Evolutionary conservation across 2,888 invertebrate species (phyloP).

Genomic region (Trissolcus japonicus): DNA sequence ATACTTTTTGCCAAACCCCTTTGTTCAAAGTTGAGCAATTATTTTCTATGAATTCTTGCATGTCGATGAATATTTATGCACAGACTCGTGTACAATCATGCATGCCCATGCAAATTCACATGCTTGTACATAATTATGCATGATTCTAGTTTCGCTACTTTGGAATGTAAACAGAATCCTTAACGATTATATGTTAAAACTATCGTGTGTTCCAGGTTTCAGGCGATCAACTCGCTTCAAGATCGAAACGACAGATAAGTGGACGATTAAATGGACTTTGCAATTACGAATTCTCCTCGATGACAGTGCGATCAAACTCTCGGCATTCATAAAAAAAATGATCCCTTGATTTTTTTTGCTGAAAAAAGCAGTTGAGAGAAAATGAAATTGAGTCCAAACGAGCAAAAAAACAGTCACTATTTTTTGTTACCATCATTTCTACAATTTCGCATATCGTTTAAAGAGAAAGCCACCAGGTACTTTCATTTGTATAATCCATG

Average conservation of each 20-base stretch:
- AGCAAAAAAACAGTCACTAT: no score
- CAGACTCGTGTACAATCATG: slow-evolving; percentile 21
- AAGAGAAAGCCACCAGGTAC: no score
- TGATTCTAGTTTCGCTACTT: slow-evolving; percentile 35
- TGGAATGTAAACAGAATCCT: slow-evolving; percentile 34
- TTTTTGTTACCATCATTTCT: no score
- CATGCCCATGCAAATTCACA: slow-evolving; percentile 39
- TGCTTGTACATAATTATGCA: slow-evolving; percentile 27
- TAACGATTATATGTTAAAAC: slow-evolving; percentile 24
- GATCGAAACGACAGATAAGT: slow-evolving; percentile 9
- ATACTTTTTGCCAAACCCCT: background rate
- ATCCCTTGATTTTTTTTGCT: no score
- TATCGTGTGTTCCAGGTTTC: slow-evolving; percentile 24
- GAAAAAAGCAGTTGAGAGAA: no score
- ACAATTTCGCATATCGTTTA: no score
- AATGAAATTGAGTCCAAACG: no score
- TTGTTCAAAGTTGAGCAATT: slow-evolving; percentile 1
- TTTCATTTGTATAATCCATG: no score
- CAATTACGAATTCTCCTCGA: background rate
- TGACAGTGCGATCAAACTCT: background rate
- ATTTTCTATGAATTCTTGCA: slow-evolving; percentile 1
- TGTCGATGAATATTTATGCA: slow-evolving; percentile 36
- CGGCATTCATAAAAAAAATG: no score
- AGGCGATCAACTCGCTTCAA: slow-evolving; percentile 11
- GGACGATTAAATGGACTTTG: background rate